Evolutionary conservation across 2,113 vertebrate genomes (phyloP).

Genomic region (Silurus glanis): DNA sequence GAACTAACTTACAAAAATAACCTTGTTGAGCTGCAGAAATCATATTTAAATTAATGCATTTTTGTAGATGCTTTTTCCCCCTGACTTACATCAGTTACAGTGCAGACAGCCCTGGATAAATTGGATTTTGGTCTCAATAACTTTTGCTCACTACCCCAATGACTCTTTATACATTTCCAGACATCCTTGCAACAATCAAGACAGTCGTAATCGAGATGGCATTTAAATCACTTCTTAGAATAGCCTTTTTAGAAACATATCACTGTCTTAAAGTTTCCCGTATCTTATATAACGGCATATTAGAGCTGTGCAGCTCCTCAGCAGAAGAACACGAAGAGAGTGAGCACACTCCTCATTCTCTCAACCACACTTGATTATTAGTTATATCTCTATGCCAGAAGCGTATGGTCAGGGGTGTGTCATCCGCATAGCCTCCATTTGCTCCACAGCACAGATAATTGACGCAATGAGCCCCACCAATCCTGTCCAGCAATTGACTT

Average conservation of each 20-base stretch:
- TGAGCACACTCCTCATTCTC: neutral
- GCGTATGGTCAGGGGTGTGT: constrained; percentile 25
- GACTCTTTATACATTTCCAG: neutral
- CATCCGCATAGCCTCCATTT: constrained; percentile 16
- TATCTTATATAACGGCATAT: neutral
- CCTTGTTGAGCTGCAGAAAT: neutral
- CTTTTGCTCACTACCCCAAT: neutral
- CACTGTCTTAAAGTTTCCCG: neutral
- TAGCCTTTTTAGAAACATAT: neutral
- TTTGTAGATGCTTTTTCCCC: neutral
- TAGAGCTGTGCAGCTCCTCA: constrained; percentile 10
- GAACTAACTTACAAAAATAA: neutral
- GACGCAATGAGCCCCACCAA: neutral
- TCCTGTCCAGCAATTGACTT: neutral
- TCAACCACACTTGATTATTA: constrained; percentile 20
- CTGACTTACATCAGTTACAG: neutral
- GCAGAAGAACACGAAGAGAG: neutral
- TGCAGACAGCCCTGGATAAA: neutral
- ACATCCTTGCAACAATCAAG: neutral
- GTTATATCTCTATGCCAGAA: constrained; percentile 27
- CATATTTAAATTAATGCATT: neutral
- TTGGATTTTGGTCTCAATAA: neutral
- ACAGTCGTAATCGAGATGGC: neutral
- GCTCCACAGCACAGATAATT: neutral
- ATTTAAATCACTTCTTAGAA: neutral